Evolutionary conservation across 2,113 vertebrate species (phyloP), one percentile per base, ranked within the genome.

Genomic region (Elachura formosa): DNA sequence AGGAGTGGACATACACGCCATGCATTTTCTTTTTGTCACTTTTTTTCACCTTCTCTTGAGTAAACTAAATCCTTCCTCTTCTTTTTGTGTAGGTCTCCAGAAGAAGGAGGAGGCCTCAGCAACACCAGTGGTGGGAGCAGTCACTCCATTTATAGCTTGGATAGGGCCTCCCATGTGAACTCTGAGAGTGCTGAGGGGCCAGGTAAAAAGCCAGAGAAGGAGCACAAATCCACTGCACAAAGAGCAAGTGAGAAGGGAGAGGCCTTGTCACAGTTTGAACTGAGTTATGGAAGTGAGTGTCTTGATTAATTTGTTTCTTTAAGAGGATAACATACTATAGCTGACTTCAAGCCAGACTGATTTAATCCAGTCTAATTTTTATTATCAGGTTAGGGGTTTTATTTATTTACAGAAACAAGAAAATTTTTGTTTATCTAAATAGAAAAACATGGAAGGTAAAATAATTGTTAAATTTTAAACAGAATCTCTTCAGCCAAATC

Each of bases 211-310:
- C 64, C 96, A 6, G 99, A 99, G 75, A 98, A 98, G 87, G 99
- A 99, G 48, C 89, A 98, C 51, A 98, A 98, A 86, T 46, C 98
- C 58, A 92, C 97, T 13, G 49, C 81, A 5, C 98, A 98, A 72
- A 98, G 99, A 93, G n/a, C 90, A 22, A 95, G 93, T 1, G 99
- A 99, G 51, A 97, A 98, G 55, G 94, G 97, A 4, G 99, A 99
- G 73, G 49, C 98, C 36, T 96, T 98, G 75, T 97, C 98, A 33
- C 98, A 98, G 80, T 99, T 99, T 59, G 99, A 99, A 81, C 97
- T 99, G 82, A 98, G 86, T 97, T 99, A 99, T 11, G 97, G 98
- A 97, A 98, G 99, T 99, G 95, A 98, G 98, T 99, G 28, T 48
- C n/a, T 75, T 34, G 7, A 33, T 64, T n/a, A 0, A 10, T 87